phyloP scores from a whole-genome alignment of 2,797 vertebrate genomes.

The Hemitrygon akajei region DNA sequence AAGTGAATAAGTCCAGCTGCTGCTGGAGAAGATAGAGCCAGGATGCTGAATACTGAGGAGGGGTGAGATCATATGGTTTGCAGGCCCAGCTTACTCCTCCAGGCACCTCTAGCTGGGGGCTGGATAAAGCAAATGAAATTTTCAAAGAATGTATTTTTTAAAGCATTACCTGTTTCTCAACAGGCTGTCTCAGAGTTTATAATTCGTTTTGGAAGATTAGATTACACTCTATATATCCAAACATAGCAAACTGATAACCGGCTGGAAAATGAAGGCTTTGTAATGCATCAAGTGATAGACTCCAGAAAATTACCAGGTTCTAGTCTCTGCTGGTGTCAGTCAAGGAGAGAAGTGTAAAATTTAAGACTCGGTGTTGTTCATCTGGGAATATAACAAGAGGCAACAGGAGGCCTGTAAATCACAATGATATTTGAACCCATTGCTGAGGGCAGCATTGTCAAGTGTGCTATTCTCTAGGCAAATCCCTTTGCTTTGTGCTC shows the following conservation, averaged over 20 bases:
- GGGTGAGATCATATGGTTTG: neutral
- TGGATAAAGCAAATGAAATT: neutral
- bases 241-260: neutral
- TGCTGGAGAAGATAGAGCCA: neutral
- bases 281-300: no score
- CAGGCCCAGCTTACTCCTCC: neutral
- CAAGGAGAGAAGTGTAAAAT: no score
- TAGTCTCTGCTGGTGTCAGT: no score
- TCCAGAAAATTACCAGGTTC: no score
- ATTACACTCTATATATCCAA: neutral
- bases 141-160: neutral
- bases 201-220: neutral
- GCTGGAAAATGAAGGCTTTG: no score
- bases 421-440: no score
- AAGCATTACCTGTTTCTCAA: neutral
- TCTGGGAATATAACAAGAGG: no score
- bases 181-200: neutral
- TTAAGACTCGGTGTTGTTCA: no score
- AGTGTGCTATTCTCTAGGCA: neutral
- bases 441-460: neutral
- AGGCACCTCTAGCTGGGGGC: neutral
- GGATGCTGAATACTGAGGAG: neutral
- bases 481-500: no score
- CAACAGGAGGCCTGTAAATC: no score
- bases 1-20: neutral